Conservation (phyloP, 1,140 invertebrate genomes). For the Medauroidea extradentata region DNA sequence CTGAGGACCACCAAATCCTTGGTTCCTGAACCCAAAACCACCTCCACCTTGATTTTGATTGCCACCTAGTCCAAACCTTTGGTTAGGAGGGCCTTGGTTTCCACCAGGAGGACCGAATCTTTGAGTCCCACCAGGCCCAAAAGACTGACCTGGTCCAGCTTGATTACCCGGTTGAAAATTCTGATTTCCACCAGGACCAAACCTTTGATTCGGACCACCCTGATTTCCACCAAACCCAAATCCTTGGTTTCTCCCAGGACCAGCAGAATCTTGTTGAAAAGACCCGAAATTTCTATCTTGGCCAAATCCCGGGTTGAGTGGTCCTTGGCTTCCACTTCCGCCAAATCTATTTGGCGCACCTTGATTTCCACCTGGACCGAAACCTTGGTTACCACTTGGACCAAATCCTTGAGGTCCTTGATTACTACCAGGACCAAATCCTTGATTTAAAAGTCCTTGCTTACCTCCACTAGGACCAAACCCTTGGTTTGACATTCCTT, state of each 20-base stretch:
- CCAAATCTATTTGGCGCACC: not conserved
- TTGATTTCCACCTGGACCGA: constrained; percentile 6
- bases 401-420: not conserved
- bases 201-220: not conserved
- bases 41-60: too few species aligned
- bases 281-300: too few species aligned
- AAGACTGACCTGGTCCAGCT: not conserved
- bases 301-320: not conserved
- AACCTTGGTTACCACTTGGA: constrained; percentile 1
- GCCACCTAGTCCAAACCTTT: not conserved
- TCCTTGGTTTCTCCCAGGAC: too few species aligned
- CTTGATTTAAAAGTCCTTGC: not conserved
- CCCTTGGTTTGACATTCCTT: not conserved
- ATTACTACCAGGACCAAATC: not conserved
- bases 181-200: not conserved
- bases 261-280: too few species aligned
- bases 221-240: not conserved
- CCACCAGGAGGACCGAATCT: not conserved
- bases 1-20: not conserved
- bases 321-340: not conserved
- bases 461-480: not conserved
- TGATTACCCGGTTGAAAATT: not conserved
- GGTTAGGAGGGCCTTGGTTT: not conserved
- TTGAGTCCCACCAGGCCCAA: not conserved
- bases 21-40: not conserved